Percentiles rank a stretch among this genome's conserved stretches.
phyloP scores from a whole-genome alignment of 2,888 invertebrate species.

The Agrotis segetum region DNA sequence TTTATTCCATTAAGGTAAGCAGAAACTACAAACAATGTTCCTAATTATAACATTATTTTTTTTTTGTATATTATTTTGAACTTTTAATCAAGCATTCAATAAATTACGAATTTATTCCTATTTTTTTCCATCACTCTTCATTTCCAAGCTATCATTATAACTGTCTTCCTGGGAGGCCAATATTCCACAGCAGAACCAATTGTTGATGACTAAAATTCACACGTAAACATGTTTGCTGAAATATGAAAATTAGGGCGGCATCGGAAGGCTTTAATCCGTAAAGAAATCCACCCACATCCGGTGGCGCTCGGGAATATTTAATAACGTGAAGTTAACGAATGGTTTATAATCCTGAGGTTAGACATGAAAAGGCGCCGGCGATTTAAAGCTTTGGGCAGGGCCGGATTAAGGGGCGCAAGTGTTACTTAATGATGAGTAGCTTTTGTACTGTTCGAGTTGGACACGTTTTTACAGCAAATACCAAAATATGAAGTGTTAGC shows the following conservation, averaged over 20 bases:
- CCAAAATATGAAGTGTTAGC: too few species aligned
- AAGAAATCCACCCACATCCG: constrained; percentile 80
- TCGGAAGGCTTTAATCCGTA: constrained; percentile 60
- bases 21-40: too few species aligned
- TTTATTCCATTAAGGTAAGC: too few species aligned
- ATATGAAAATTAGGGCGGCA: constrained; percentile 63
- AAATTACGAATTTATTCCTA: not conserved
- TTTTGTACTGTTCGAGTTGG: too few species aligned
- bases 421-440: not conserved
- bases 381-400: constrained; percentile 62
- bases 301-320: constrained; percentile 78
- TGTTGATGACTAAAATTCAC: constrained; percentile 43
- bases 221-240: constrained; percentile 56
- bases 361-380: constrained; percentile 75
- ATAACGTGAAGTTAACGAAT: constrained; percentile 74
- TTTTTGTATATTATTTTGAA: too few species aligned
- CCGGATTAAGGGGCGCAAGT: constrained; percentile 17
- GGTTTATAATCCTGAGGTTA: constrained; percentile 75
- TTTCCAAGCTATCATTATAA: not conserved
- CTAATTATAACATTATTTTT: too few species aligned
- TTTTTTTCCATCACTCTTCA: not conserved
- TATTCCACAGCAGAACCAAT: constrained; percentile 18
- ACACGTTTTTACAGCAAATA: too few species aligned
- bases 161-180: constrained; percentile 24
- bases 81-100: too few species aligned